phyloP scores from a whole-genome alignment of 2,113 vertebrate genomes.

The Rana temporaria region DNA sequence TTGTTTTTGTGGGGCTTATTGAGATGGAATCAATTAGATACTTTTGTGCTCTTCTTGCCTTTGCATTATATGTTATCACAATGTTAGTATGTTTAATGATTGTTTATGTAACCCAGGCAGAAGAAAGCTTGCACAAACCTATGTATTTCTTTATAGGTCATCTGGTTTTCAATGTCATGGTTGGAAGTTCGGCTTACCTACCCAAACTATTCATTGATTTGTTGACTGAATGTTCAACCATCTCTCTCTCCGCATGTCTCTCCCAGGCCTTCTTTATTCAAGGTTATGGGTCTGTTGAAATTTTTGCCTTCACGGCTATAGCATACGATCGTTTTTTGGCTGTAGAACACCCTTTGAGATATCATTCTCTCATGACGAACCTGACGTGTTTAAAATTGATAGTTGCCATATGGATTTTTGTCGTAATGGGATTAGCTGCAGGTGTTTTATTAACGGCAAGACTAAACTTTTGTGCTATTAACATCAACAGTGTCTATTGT shows the following conservation, averaged over 20 bases:
- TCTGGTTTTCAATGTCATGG: neutral
- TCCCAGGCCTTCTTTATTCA: neutral
- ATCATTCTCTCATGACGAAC: neutral
- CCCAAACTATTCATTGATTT: slow-evolving; percentile 30
- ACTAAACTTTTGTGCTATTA: neutral
- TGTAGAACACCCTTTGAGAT: neutral
- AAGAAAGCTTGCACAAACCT: slow-evolving; percentile 16
- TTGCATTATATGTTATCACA: neutral
- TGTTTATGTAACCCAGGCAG: neutral
- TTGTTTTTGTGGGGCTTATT: neutral
- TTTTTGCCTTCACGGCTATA: neutral
- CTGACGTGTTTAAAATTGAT: neutral
- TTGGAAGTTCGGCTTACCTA: neutral
- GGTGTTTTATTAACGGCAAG: neutral
- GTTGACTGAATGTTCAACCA: neutral
- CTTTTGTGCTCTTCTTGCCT: neutral
- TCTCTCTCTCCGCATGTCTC: neutral
- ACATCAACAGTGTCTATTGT: slow-evolving; percentile 26
- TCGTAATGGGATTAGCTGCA: neutral
- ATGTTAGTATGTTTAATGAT: neutral
- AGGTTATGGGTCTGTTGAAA: neutral
- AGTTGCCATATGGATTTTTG: neutral
- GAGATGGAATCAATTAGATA: slow-evolving; percentile 10
- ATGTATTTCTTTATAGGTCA: slow-evolving; percentile 31
- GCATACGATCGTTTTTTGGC: slow-evolving; percentile 36